Conservation (phyloP, 2,888 invertebrate genomes). For the Asteroscopus sphinx region DNA sequence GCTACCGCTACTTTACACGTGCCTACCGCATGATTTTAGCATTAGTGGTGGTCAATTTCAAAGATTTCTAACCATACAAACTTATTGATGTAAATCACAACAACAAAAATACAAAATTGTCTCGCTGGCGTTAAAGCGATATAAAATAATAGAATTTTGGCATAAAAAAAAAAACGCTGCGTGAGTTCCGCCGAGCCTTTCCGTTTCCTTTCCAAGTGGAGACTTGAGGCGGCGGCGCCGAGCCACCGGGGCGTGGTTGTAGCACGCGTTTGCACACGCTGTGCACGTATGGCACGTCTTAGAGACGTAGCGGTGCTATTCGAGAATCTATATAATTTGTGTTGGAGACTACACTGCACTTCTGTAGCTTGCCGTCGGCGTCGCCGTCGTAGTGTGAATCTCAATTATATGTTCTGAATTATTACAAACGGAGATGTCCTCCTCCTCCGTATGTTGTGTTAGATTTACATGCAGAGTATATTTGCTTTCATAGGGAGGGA, state of each 20-base stretch:
- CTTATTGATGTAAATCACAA: too few species aligned
- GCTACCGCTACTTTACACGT: too few species aligned
- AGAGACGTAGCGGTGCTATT: neutral
- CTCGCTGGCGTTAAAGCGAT: too few species aligned
- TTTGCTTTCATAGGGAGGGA: too few species aligned
- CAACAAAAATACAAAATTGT: too few species aligned
- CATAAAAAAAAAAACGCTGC: neutral
- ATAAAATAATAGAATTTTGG: neutral
- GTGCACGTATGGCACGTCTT: constrained; percentile 4
- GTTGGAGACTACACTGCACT: neutral
- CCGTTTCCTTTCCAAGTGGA: neutral
- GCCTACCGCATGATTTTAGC: too few species aligned
- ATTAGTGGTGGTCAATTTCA: too few species aligned
- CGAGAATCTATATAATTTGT: constrained; percentile 4
- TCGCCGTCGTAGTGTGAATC: too few species aligned
- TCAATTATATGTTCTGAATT: constrained; percentile 1
- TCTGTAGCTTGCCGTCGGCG: constrained; percentile 1
- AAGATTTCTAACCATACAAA: too few species aligned
- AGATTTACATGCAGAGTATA: too few species aligned
- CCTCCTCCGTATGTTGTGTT: too few species aligned
- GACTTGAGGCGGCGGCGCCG: neutral
- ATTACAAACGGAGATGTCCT: neutral
- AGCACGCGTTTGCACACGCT: neutral
- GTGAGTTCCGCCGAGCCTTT: constrained; percentile 4
- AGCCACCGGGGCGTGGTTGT: neutral